Conservation (phyloP, 2,888 invertebrate genomes). For the Coleophora flavipennella region DNA sequence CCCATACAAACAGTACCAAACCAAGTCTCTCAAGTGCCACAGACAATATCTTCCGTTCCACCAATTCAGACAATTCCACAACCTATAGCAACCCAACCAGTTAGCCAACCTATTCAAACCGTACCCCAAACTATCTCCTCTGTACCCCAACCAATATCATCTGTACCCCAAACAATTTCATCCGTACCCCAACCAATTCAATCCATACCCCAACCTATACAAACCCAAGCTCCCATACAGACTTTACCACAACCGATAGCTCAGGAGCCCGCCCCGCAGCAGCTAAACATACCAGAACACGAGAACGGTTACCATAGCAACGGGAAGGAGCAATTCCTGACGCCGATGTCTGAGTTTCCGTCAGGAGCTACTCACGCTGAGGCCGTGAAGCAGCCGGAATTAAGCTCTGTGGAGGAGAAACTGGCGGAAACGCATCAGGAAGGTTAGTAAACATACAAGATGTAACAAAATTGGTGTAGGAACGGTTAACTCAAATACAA, state of each 20-base stretch:
- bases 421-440: slow-evolving; percentile 44
- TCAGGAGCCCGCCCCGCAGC: slow-evolving; percentile 40
- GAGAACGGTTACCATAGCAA: slow-evolving; percentile 41
- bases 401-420: slow-evolving; percentile 58
- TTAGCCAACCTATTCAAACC: slow-evolving; percentile 14
- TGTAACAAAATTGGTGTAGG: too few relatives aligned
- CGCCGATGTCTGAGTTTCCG: slow-evolving; percentile 59
- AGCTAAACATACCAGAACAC: slow-evolving; percentile 39
- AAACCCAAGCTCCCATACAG: neutral
- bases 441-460: slow-evolving; percentile 37
- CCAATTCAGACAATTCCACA: slow-evolving; percentile 10
- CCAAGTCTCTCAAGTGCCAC: neutral
- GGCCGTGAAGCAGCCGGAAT: slow-evolving; percentile 43
- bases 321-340: slow-evolving; percentile 57
- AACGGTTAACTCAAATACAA: too few relatives aligned
- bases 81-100: neutral
- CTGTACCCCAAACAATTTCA: slow-evolving; percentile 16
- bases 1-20: slow-evolving; percentile 6
- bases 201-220: slow-evolving; percentile 20
- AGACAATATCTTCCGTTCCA: neutral
- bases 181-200: slow-evolving; percentile 7
- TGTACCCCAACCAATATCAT: neutral
- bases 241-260: slow-evolving; percentile 9
- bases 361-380: slow-evolving; percentile 40
- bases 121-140: slow-evolving; percentile 17